phyloP scores from a whole-genome alignment of 2,113 vertebrate genomes.

The Alaudala cheleensis region DNA sequence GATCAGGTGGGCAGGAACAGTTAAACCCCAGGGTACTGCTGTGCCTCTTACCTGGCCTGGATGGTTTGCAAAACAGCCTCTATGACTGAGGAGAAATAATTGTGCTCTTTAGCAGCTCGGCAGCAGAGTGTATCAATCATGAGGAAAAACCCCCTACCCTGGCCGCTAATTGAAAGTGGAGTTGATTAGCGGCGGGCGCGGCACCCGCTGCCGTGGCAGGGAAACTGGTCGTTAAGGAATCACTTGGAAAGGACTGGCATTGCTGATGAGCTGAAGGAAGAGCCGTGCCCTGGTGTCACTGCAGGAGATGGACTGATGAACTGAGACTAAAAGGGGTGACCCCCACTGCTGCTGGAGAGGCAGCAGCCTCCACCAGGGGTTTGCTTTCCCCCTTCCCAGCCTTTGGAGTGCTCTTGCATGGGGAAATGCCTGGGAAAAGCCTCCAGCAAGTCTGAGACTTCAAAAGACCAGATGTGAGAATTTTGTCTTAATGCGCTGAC shows the following conservation, averaged over 20 bases:
- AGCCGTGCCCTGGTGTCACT: background rate
- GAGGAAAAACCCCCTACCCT: background rate
- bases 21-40: background rate
- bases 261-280: background rate
- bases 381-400: background rate
- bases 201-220: background rate
- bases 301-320: background rate
- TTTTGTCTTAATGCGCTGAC: conserved; percentile 33
- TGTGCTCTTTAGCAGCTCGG: background rate
- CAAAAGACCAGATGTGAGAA: conserved; percentile 34
- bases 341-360: background rate
- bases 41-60: background rate
- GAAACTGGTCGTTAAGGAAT: background rate
- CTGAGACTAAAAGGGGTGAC: background rate
- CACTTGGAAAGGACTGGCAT: background rate
- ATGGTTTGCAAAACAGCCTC: background rate
- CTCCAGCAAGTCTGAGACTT: conserved; percentile 8
- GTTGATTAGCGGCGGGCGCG: background rate
- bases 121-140: background rate
- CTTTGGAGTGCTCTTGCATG: accelerated
- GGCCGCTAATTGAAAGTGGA: background rate
- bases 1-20: background rate
- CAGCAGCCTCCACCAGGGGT: background rate
- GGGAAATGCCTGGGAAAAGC: background rate
- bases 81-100: background rate